Base-by-base conservation (phyloP, 2,888 invertebrate genomes). In the Synergus itoensis region DNA sequence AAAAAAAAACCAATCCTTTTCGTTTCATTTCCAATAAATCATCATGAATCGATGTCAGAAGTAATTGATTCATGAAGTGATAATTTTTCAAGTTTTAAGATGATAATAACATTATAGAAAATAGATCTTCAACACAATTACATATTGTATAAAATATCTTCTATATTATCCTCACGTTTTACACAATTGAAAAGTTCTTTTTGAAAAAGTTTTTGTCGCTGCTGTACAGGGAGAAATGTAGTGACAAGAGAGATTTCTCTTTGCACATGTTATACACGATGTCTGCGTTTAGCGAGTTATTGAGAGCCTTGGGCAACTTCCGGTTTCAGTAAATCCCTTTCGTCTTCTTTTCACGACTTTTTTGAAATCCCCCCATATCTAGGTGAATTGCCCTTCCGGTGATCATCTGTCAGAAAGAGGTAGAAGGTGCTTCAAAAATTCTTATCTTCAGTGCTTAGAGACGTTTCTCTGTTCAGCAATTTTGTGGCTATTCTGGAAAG, bases 401-500 rank as follows among this genome's bases (percentile, higher is more conserved):
- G 14, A 14, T 48, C 69, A 45, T 48, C 67, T 69, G 48, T 36
- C 36, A 36, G 3, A 28, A 4, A 28, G 45, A 45, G 28, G 28
- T 16, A 48, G 48, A 11, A 53, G 16, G n/a, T 48, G 48, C 16
- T 69, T 69, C 18, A 69, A 69, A 36, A 69, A 69, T 69, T 69
- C 69, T 69, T 36, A 53, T 36, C 28, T 53, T 36, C n/a, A 48
- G 8, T 14, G 36, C 41, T 53, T 18, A 76, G 69, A 28, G 28
- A 28, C 28, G 14, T 77, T 63, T 77, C 75, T 77, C 76, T 73
- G n/a, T 73, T 73, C 69, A 53, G 43, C 65, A 78, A 73, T 79
- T 75, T 79, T 81, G 65, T 64, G 63, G 75, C 78, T 78, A 81
- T 82, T 82, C 77, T 84, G 85, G n/a, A 79, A 85, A 87, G 88